Conservation (phyloP, 2,797 vertebrate genomes). For the Pipistrellus pygmaeus region DNA sequence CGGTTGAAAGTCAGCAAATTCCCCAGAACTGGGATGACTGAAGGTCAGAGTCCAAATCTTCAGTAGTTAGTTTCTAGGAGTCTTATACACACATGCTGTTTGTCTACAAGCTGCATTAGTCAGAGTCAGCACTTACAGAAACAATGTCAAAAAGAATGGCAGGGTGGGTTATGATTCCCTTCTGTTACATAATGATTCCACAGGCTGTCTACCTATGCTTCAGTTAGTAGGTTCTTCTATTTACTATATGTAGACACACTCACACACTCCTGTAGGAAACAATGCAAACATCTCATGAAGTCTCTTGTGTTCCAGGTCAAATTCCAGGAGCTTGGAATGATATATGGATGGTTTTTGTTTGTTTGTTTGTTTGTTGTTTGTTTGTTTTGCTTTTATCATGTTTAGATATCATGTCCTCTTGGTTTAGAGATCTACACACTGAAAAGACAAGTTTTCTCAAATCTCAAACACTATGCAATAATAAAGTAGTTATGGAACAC, state of each 20-base stretch:
- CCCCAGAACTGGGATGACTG: neutral
- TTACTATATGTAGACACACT: rapidly evolving
- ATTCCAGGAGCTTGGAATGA: neutral
- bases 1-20: neutral
- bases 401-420: neutral
- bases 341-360: neutral
- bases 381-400: neutral
- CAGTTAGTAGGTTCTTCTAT: neutral
- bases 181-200: neutral
- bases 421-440: neutral
- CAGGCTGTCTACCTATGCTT: neutral
- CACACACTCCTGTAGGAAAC: neutral
- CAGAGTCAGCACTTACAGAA: neutral
- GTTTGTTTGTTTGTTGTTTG: neutral
- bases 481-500: rapidly evolving
- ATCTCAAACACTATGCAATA: neutral
- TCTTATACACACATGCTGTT: neutral
- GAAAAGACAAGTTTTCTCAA: neutral
- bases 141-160: neutral
- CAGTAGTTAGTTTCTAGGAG: neutral
- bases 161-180: neutral
- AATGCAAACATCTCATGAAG: neutral
- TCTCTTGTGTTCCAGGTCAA: neutral
- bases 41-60: neutral
- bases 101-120: neutral